Conservation (phyloP, 2,113 vertebrate species). For the Mobula hypostoma region DNA sequence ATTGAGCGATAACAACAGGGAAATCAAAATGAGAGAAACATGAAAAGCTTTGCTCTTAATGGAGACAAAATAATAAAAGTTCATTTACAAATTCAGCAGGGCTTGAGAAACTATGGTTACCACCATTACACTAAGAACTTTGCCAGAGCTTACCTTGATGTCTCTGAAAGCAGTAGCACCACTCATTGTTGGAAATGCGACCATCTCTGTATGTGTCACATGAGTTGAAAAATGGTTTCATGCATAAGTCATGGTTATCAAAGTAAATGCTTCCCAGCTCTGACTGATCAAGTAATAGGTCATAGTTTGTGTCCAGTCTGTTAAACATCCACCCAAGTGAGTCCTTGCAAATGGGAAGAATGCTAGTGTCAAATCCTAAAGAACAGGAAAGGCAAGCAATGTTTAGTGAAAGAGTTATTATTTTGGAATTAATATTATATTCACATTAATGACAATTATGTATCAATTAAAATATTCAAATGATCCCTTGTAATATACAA, state of each 20-base stretch:
- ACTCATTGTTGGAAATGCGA: conserved; percentile 87
- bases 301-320: conserved; percentile 86
- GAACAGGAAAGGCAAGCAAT: background rate
- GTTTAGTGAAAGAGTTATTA: background rate
- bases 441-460: background rate
- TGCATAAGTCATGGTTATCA: conserved; percentile 82
- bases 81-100: background rate
- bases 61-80: background rate
- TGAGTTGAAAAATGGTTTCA: conserved; percentile 80
- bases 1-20: conserved; percentile 10
- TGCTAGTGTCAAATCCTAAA: conserved; percentile 80
- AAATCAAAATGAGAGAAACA: background rate
- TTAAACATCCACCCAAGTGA: conserved; percentile 98
- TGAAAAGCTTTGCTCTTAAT: background rate
- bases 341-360: conserved; percentile 83
- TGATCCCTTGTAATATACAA: background rate
- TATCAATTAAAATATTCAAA: background rate
- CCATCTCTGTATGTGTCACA: conserved; percentile 81
- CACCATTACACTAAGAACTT: background rate
- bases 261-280: conserved; percentile 84
- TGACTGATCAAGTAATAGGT: conserved; percentile 82
- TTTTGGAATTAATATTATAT: background rate
- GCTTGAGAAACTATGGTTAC: background rate
- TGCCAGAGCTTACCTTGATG: conserved; percentile 73
- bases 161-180: conserved; percentile 96